Percentiles rank a stretch among this genome's conserved stretches.
Conservation (phyloP, 1,140 invertebrate species). For the Myzus persicae region DNA sequence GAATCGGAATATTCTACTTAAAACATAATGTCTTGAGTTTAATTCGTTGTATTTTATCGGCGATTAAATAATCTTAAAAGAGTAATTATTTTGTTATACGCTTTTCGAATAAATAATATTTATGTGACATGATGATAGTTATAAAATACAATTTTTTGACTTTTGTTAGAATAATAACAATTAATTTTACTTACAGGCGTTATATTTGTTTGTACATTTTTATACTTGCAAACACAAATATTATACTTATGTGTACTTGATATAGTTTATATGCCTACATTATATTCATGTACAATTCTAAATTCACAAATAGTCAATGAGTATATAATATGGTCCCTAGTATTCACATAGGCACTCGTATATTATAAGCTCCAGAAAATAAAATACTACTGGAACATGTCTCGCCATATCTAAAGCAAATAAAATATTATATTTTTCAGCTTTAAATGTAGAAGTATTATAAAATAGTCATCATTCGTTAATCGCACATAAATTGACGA, state of each 20-base stretch:
- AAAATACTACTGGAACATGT: neutral
- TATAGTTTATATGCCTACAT: too few species aligned
- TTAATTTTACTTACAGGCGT: neutral
- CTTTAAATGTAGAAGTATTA: neutral
- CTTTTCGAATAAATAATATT: neutral
- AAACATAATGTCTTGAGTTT: neutral
- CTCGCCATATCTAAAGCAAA: neutral
- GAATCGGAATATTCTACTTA: neutral
- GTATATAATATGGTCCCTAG: neutral
- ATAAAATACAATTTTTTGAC: constrained; percentile 9
- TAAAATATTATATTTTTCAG: neutral
- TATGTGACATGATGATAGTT: neutral
- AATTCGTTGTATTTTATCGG: neutral
- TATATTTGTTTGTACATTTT: neutral
- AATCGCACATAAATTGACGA: neutral
- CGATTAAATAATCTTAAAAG: neutral
- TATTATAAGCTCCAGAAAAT: neutral
- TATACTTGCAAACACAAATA: neutral
- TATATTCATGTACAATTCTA: neutral
- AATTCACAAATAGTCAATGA: neutral
- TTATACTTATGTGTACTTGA: neutral
- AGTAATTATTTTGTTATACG: neutral
- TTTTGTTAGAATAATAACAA: neutral
- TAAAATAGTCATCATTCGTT: neutral
- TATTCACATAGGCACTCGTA: too few species aligned